Conservation (phyloP, 2,113 vertebrate genomes). For the Ageneiosus marmoratus region DNA sequence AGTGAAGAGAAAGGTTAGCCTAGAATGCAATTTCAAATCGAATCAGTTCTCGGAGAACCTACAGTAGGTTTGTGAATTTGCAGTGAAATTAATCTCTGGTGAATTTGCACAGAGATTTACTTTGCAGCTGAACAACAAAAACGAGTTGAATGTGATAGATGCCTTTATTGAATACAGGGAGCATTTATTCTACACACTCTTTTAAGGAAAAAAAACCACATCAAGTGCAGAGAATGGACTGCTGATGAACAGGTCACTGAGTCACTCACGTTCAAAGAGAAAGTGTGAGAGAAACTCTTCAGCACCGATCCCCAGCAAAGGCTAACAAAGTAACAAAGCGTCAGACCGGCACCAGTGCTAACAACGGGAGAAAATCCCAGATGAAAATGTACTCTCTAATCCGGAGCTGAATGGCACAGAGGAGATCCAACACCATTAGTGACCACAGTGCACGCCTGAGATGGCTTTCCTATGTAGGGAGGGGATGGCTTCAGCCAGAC, state of each 20-base stretch:
- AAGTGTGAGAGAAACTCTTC: constrained; percentile 34
- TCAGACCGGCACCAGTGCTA: constrained; percentile 45
- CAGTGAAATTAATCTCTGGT: constrained; percentile 19
- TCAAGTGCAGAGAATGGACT: constrained; percentile 21
- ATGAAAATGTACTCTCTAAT: constrained; percentile 71
- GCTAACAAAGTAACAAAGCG: constrained; percentile 49
- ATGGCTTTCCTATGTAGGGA: constrained; percentile 60
- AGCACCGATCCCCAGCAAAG: constrained; percentile 39
- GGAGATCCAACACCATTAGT: constrained; percentile 70
- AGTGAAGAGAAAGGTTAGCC: not conserved
- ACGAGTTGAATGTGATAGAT: constrained; percentile 18
- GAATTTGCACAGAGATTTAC: constrained; percentile 7
- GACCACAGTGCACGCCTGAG: constrained; percentile 66
- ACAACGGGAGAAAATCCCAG: constrained; percentile 65
- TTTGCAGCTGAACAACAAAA: constrained; percentile 3
- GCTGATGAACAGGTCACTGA: constrained; percentile 43
- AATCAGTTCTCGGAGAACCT: constrained; percentile 16
- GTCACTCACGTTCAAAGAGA: constrained; percentile 34
- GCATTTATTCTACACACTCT: constrained; percentile 9
- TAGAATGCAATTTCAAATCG: constrained; percentile 12
- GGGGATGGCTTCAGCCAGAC: constrained; percentile 62
- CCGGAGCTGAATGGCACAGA: constrained; percentile 73
- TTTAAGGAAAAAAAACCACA: constrained; percentile 32
- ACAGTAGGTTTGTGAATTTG: constrained; percentile 2
- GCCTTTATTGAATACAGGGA: constrained; percentile 2